phyloP scores from a whole-genome alignment of 2,797 vertebrate species.

The Notamacropus eugenii region DNA sequence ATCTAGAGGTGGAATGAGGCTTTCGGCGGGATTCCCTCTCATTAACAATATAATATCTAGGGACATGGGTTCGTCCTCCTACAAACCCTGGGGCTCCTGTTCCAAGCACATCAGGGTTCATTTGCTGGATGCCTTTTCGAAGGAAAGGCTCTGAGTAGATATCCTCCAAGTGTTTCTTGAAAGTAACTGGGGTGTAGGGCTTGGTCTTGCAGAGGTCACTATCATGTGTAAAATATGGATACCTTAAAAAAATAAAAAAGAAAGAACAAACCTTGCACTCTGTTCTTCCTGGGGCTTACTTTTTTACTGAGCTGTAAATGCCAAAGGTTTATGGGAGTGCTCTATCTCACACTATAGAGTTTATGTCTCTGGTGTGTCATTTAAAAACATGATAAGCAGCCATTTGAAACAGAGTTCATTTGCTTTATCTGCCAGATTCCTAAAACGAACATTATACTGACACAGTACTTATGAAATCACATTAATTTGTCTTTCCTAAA shows the following conservation, averaged over 20 bases:
- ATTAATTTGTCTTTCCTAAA: neutral
- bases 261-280: neutral
- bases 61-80: constrained; percentile 83
- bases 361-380: neutral
- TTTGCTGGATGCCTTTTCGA: constrained; percentile 86
- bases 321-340: neutral
- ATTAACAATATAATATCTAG: constrained; percentile 91
- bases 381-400: neutral
- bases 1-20: constrained; percentile 84
- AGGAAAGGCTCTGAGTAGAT: constrained; percentile 90
- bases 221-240: constrained; percentile 78
- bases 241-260: constrained; percentile 81
- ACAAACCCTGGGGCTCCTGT: constrained; percentile 82
- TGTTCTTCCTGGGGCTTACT: neutral
- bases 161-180: constrained; percentile 81
- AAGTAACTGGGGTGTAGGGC: constrained; percentile 82
- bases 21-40: constrained; percentile 89
- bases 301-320: neutral
- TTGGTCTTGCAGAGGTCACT: constrained; percentile 86
- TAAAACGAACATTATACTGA: neutral
- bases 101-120: constrained; percentile 78
- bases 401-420: neutral
- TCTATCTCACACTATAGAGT: neutral
- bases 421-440: neutral
- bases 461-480: neutral